Conservation (phyloP, 2,113 vertebrate species). For the Caloenas nicobarica region DNA sequence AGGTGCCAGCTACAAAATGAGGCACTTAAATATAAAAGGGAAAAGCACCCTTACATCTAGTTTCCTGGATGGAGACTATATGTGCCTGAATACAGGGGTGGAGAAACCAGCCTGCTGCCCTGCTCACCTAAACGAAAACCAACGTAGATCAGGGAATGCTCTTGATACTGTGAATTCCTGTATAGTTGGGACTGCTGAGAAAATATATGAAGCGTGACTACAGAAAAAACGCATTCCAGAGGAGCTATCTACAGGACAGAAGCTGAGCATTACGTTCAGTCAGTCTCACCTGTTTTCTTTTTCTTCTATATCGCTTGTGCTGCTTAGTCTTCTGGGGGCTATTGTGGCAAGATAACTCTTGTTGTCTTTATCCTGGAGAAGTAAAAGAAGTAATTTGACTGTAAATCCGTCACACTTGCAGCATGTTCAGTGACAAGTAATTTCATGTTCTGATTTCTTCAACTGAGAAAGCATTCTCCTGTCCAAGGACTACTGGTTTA, state of each 20-base stretch:
- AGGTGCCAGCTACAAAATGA: background rate
- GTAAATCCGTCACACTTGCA: background rate
- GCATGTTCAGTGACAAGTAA: background rate
- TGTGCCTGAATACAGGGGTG: too few species aligned
- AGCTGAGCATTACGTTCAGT: background rate
- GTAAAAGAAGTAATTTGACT: conserved; percentile 17
- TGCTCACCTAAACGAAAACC: background rate
- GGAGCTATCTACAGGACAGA: background rate
- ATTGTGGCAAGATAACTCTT: conserved; percentile 72
- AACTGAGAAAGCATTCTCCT: background rate
- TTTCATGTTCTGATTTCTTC: background rate
- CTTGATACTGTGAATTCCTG: background rate
- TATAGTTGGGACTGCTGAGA: background rate
- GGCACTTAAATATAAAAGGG: background rate
- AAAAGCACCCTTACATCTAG: background rate
- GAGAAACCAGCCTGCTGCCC: background rate
- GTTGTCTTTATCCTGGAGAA: conserved; percentile 76
- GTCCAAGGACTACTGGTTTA: background rate
- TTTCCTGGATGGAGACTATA: background rate
- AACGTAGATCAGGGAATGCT: background rate
- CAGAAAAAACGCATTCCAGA: background rate
- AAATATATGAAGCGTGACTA: background rate
- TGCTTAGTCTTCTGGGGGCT: conserved; percentile 71
- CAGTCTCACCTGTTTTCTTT: conserved; percentile 81
- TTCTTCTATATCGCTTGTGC: conserved; percentile 71